phyloP scores from a whole-genome alignment of 2,888 invertebrate genomes.

The Scrobipalpa atriplicella region DNA sequence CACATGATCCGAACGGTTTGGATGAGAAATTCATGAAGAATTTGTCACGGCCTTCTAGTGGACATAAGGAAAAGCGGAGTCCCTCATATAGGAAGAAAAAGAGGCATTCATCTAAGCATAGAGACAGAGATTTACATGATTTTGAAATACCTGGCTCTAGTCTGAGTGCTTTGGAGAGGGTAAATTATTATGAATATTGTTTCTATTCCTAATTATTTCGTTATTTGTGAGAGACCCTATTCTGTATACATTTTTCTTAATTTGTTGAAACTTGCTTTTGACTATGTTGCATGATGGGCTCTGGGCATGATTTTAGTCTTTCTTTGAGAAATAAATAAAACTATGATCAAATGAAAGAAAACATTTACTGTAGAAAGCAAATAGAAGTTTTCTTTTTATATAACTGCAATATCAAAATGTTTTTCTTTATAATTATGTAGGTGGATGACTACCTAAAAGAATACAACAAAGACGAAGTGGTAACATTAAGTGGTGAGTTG shows the following conservation, averaged over 20 bases:
- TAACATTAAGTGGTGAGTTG: conserved; percentile 76
- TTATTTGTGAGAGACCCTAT: not conserved
- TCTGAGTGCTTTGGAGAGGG: conserved; percentile 77
- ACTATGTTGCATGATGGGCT: too few relatives aligned
- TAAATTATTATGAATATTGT: conserved; percentile 39
- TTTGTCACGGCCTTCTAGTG: conserved; percentile 73
- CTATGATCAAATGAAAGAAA: too few relatives aligned
- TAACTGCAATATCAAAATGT: not conserved
- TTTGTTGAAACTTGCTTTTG: too few relatives aligned
- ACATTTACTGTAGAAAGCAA: too few relatives aligned
- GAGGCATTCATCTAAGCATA: conserved; percentile 71
- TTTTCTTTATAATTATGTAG: conserved; percentile 40
- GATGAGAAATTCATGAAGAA: conserved; percentile 75
- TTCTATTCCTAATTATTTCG: not conserved
- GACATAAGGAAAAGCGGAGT: conserved; percentile 76
- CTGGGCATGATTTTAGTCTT: too few relatives aligned
- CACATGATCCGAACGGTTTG: conserved; percentile 75
- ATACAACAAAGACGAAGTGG: conserved; percentile 77
- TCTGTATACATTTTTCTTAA: not conserved
- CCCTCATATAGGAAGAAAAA: conserved; percentile 78
- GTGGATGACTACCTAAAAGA: conserved; percentile 79
- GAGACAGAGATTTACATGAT: conserved; percentile 74
- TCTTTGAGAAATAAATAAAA: too few relatives aligned
- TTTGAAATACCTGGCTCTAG: conserved; percentile 79
- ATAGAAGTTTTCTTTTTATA: too few relatives aligned